Percentiles rank a stretch among this genome's conserved stretches.
Evolutionary conservation across 2,888 invertebrate species (phyloP).

Genomic region (Xylocampa areola): DNA sequence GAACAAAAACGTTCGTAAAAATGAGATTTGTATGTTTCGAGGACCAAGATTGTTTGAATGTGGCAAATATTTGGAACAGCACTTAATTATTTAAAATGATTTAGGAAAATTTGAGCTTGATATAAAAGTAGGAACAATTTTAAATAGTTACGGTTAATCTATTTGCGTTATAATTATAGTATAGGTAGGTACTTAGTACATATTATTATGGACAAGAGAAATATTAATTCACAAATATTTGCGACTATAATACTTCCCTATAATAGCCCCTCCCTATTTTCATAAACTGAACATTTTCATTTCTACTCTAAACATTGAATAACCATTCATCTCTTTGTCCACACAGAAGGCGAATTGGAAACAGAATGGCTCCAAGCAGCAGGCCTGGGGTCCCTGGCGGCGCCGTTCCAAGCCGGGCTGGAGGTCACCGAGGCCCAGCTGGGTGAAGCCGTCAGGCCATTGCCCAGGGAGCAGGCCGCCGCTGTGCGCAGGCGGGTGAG

Average conservation of each 20-base stretch:
- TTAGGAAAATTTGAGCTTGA: no score
- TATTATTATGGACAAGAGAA: no score
- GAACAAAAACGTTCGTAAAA: constrained; percentile 14
- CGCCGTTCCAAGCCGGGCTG: constrained; percentile 92
- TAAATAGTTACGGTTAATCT: no score
- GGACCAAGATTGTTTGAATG: background rate
- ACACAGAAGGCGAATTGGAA: constrained; percentile 93
- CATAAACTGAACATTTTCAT: no score
- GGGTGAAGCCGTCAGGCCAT: constrained; percentile 90
- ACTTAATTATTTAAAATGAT: background rate
- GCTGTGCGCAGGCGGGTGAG: constrained; percentile 93
- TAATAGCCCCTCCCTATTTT: no score
- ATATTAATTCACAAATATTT: no score
- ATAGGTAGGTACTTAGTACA: no score
- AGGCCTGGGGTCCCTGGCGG: constrained; percentile 92
- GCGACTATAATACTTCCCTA: no score
- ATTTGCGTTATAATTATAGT: no score
- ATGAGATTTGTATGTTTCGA: background rate
- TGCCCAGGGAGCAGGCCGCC: constrained; percentile 93
- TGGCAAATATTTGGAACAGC: background rate
- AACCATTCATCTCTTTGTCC: constrained; percentile 53
- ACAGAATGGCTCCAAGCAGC: constrained; percentile 94
- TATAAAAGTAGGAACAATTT: background rate
- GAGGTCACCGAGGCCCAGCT: constrained; percentile 92
- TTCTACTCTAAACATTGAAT: background rate